Base-by-base conservation (phyloP, 2,888 invertebrate genomes). In the Melinopterus prodromus region DNA sequence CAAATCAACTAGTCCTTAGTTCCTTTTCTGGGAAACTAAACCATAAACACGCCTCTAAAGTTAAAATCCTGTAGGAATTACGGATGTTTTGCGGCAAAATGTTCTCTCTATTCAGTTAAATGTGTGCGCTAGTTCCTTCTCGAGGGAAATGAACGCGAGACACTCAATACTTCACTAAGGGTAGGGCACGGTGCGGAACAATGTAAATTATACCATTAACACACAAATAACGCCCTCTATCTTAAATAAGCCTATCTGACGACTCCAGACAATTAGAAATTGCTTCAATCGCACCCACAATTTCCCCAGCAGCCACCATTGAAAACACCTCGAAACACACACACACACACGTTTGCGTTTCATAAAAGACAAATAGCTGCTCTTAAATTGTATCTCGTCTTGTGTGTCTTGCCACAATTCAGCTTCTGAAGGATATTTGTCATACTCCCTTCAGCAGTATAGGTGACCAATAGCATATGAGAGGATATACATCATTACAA, bases 21-120 rank as follows among this genome's bases (percentile, higher is more conserved):
- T 53, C 53, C 12, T 53, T 53, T 53, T 4, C 53, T 4, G 9
- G 7, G 12, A 53, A 53, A 53, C 53, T 53, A 53, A 53, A 53
- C 12, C 5, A 4, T 53, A 53, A 53, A 53, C 53, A 9, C 53
- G 2, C 12, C 53, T 9, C 6, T 53, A 53, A 53, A 53, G 53
- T 53, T 53, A 53, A 53, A 53, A 53, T 53, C 53, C 53, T 53
- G 12, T 12, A 53, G 53, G 53, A 53, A 53, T 53, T 53, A 53
- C 53, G 5, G 53, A 53, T 53, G 53, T 53, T 53, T 53, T 53
- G 53, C 53, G 53, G 53, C 53, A 53, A 53, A 53, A 53, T 53
- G 53, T 53, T 53, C 53, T 53, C 53, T 53, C 53, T 53, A 53
- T 53, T 53, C 53, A 53, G 53, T 53, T 53, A 53, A 53, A 53